Conservation (phyloP, 1,140 invertebrate genomes). For the Brachionus paranguensis region DNA sequence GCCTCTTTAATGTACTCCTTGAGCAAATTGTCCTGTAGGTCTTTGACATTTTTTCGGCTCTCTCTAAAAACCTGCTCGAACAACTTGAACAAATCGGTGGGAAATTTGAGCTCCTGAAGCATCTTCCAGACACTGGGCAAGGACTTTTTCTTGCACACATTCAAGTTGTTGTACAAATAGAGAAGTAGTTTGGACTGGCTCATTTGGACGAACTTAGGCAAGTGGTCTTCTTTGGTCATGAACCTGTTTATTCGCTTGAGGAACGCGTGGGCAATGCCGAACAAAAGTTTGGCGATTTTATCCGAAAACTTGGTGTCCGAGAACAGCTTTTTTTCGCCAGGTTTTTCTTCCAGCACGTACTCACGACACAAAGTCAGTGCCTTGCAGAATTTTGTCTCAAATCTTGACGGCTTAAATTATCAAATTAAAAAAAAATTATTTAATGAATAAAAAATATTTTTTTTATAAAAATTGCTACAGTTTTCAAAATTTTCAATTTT, state of each 20-base stretch:
- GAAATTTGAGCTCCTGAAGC: background rate
- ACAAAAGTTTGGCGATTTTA: background rate
- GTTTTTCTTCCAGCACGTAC: constrained; percentile 22
- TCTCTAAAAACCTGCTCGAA: background rate
- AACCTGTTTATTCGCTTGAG: background rate
- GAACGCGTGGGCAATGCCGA: constrained; percentile 3
- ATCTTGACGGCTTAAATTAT: background rate
- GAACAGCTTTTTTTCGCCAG: constrained; percentile 25
- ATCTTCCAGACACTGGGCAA: constrained; percentile 11
- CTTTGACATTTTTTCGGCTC: constrained; percentile 31
- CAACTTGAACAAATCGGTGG: background rate
- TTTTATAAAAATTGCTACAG: no score
- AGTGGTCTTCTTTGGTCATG: constrained; percentile 1
- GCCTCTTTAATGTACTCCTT: background rate
- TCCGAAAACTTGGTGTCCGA: background rate
- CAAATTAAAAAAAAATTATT: background rate
- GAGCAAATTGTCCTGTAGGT: background rate
- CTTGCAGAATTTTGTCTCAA: constrained; percentile 21
- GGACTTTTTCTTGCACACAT: background rate
- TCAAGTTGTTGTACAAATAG: constrained; percentile 35
- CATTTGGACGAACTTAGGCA: constrained; percentile 20
- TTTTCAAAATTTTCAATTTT: no score
- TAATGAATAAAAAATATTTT: no score
- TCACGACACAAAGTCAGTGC: constrained; percentile 14
- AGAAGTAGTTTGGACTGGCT: background rate